Evolutionary conservation across 2,797 vertebrate genomes (phyloP).

Genomic region (Paedocypris micromegethes): DNA sequence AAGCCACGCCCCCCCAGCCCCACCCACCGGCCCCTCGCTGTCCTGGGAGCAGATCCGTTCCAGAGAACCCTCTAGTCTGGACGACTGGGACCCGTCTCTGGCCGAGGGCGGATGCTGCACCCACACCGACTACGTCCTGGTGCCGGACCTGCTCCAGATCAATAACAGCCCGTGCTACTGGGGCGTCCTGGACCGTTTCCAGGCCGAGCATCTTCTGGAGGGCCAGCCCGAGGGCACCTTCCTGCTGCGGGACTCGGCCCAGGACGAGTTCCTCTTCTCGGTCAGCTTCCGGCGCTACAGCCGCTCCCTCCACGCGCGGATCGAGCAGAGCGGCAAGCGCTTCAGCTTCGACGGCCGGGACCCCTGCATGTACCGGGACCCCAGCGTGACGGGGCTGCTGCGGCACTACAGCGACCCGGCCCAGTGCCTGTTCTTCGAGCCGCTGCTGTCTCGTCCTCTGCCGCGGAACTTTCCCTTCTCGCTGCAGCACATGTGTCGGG

Average conservation of each 20-base stretch:
- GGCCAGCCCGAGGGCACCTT: conserved; percentile 95
- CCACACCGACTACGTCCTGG: conserved; percentile 85
- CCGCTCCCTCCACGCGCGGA: conserved; percentile 91
- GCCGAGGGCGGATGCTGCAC: conserved; percentile 60
- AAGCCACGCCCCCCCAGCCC: conserved; percentile 70
- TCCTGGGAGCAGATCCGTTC: conserved; percentile 71
- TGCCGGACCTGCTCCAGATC: conserved; percentile 94
- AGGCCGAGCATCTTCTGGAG: conserved; percentile 89
- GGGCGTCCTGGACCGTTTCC: conserved; percentile 92
- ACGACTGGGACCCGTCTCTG: conserved; percentile 66
- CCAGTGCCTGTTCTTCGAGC: conserved; percentile 96
- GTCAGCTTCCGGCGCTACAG: conserved; percentile 96
- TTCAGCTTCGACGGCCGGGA: conserved; percentile 96
- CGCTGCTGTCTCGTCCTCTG: conserved; percentile 85
- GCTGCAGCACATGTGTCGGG: conserved; percentile 88
- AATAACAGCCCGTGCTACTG: conserved; percentile 95
- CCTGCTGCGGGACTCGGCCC: conserved; percentile 89
- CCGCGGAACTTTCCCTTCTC: conserved; percentile 91
- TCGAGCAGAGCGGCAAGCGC: conserved; percentile 92
- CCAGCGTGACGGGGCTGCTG: conserved; percentile 86
- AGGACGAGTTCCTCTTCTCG: conserved; percentile 93
- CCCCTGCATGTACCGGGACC: conserved; percentile 91
- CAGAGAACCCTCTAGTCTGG: conserved; percentile 72
- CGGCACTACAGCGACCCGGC: conserved; percentile 91
- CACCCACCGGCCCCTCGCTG: conserved; percentile 59